Evolutionary conservation across 2,113 vertebrate species (phyloP).

Genomic region (Sarotherodon lohbergeri): DNA sequence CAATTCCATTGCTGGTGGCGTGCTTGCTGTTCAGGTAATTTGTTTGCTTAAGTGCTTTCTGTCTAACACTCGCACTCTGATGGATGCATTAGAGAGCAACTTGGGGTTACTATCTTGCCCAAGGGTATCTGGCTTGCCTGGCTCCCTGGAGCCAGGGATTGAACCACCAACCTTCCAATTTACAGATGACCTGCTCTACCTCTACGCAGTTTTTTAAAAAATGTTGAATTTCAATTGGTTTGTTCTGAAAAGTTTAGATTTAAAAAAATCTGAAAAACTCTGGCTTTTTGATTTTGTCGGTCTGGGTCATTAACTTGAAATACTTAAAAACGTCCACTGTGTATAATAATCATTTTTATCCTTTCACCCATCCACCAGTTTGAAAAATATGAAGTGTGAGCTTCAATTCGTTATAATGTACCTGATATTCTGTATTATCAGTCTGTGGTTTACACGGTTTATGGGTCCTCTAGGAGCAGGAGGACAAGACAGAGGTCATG

Average conservation of each 20-base stretch:
- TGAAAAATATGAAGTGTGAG: background rate
- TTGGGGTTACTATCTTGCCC: background rate
- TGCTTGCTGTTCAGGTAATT: background rate
- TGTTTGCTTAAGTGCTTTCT: background rate
- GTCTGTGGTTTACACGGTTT: background rate
- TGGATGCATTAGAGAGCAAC: background rate
- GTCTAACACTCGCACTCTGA: background rate
- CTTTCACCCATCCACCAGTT: background rate
- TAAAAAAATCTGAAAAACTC: background rate
- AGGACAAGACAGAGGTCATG: conserved; percentile 65
- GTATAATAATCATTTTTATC: background rate
- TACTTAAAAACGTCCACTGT: background rate
- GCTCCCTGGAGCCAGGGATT: background rate
- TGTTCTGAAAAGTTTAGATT: background rate
- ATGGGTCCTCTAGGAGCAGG: conserved; percentile 69
- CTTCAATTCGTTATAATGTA: background rate
- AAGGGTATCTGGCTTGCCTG: background rate
- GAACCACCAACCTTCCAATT: background rate
- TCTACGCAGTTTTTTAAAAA: background rate
- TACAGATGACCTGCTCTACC: background rate
- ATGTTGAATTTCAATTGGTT: background rate
- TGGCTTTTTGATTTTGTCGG: fast-evolving
- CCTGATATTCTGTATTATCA: background rate
- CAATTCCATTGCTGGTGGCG: background rate
- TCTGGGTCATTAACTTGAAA: background rate